Conservation (phyloP, 2,888 invertebrate species). For the Xanthia icteritia region DNA sequence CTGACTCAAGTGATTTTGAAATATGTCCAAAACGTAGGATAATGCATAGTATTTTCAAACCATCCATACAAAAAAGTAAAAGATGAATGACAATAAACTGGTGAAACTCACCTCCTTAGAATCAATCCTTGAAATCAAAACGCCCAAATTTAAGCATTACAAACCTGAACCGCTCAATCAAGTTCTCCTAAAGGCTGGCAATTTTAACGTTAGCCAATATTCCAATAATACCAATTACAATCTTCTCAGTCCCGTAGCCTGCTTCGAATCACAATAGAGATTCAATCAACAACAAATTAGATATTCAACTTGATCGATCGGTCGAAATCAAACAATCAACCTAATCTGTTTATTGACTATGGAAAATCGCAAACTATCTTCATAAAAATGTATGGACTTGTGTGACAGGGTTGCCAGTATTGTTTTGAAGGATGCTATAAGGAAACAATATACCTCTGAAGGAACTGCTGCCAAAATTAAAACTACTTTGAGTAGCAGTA, state of each 20-base stretch:
- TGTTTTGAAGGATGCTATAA: conserved; percentile 26
- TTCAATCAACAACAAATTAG: conserved; percentile 69
- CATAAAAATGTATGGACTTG: conserved; percentile 67
- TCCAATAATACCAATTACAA: conserved; percentile 61
- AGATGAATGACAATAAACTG: not conserved
- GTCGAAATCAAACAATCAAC: conserved; percentile 68
- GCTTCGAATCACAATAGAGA: conserved; percentile 70
- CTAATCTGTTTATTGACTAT: conserved; percentile 75
- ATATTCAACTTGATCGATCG: conserved; percentile 65
- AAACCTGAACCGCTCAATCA: conserved; percentile 64
- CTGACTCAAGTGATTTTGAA: not conserved
- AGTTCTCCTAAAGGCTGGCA: conserved; percentile 55
- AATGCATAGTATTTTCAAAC: no score
- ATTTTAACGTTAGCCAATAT: conserved; percentile 65
- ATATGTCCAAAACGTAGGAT: not conserved
- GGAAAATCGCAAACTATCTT: conserved; percentile 76
- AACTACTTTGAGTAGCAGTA: not conserved
- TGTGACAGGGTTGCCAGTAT: conserved; percentile 64
- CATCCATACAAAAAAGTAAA: not conserved
- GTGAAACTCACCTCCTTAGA: not conserved
- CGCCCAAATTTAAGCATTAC: conserved; percentile 48
- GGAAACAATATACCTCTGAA: not conserved
- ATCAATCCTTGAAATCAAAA: conserved; percentile 40
- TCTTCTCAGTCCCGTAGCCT: conserved; percentile 63
- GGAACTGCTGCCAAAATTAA: not conserved